Evolutionary conservation across 2,888 invertebrate species (phyloP).

Genomic region (Hesperia comma): DNA sequence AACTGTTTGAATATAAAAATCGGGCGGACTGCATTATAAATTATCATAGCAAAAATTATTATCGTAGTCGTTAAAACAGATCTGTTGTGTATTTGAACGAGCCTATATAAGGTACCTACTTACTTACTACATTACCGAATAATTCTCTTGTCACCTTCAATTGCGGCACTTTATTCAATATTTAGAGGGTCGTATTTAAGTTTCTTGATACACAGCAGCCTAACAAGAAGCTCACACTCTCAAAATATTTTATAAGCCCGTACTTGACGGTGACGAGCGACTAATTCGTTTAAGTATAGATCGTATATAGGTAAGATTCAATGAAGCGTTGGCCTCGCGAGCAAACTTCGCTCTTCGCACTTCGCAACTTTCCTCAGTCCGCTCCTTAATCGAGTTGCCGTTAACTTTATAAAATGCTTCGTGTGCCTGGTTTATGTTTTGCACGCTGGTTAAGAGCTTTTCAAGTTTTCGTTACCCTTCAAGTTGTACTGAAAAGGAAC

Average conservation of each 20-base stretch:
- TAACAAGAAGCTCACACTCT: no score
- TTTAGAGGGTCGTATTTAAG: no score
- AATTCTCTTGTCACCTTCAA: no score
- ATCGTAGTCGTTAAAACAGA: no score
- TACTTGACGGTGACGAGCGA: slow-evolving; percentile 20
- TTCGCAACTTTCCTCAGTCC: slow-evolving; percentile 64
- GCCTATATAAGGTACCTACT: no score
- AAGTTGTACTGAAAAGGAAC: slow-evolving; percentile 22
- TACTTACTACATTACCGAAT: no score
- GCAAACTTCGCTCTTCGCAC: slow-evolving; percentile 55
- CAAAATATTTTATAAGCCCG: background rate
- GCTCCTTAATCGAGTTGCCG: slow-evolving; percentile 73
- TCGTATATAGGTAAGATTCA: slow-evolving; percentile 56
- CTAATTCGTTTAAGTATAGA: slow-evolving; percentile 18
- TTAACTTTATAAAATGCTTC: slow-evolving; percentile 77
- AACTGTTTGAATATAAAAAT: no score
- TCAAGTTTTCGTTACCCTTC: slow-evolving; percentile 67
- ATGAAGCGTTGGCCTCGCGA: slow-evolving; percentile 59
- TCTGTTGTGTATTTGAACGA: no score
- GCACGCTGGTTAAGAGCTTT: slow-evolving; percentile 72
- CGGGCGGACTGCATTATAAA: no score
- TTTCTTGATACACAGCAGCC: no score
- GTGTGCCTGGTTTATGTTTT: slow-evolving; percentile 75
- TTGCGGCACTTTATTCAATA: no score
- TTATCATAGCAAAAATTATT: no score